These are phyloP conservation scores for Phoeniculus purpureus DNA, from an alignment of 2,797 vertebrate genomes.

Conservation along the genomic window DNA sequence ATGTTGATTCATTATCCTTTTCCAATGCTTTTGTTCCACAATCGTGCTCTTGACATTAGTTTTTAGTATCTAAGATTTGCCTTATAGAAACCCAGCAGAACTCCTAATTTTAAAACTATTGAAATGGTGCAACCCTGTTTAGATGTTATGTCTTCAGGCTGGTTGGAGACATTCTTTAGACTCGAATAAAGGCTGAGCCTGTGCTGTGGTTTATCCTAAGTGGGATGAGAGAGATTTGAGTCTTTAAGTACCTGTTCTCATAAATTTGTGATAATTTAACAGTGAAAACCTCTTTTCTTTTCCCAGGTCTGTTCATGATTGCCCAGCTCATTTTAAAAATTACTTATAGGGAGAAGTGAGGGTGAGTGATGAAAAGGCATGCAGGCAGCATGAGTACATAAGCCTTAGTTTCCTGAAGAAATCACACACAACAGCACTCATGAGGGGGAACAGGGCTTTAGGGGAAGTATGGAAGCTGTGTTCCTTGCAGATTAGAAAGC, in stretches of 20 bases:
- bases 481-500: neutral
- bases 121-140: neutral
- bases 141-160: neutral
- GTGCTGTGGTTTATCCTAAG: neutral
- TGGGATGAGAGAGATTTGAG: neutral
- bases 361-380: neutral
- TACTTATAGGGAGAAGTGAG: neutral
- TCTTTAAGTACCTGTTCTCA: neutral
- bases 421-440: neutral
- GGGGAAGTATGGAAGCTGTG: neutral
- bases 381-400: neutral
- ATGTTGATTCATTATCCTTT: constrained; percentile 3
- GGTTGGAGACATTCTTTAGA: neutral
- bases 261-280: neutral
- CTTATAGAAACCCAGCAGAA: neutral
- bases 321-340: neutral
- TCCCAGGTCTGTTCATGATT: neutral
- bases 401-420: neutral
- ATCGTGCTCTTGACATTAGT: neutral
- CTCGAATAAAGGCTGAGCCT: neutral
- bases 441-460: neutral
- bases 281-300: neutral
- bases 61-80: neutral
- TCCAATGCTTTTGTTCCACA: constrained; percentile 8
- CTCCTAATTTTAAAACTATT: neutral